These are phyloP conservation scores for Naja naja DNA, from an alignment of 2,113 vertebrate species.

Conservation along the genomic window DNA sequence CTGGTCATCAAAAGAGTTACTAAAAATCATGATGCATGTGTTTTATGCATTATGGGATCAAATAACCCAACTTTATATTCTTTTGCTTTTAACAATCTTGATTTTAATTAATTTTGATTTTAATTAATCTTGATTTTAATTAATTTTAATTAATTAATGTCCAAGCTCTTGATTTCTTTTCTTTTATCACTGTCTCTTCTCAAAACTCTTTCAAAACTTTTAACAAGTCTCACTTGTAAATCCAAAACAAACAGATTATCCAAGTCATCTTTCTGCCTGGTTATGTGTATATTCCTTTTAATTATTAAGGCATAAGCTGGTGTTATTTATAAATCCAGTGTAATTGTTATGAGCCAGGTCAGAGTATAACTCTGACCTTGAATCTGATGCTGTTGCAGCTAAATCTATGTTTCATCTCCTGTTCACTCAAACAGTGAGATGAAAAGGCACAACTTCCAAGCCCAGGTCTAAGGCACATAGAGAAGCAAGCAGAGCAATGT, in stretches of 20 bases:
- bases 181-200: background rate
- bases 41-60: background rate
- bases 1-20: background rate
- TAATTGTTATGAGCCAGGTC: background rate
- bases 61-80: background rate
- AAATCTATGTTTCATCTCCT: background rate
- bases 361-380: background rate
- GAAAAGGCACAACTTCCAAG: background rate
- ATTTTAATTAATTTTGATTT: background rate
- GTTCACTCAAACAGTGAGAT: background rate
- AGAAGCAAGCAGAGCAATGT: background rate
- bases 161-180: background rate
- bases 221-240: background rate
- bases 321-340: background rate
- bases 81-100: background rate
- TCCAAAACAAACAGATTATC: background rate
- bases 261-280: background rate
- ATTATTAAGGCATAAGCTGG: background rate
- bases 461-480: background rate
- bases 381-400: background rate
- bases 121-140: background rate
- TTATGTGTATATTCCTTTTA: background rate
- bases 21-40: background rate
- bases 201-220: background rate
- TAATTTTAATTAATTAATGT: background rate